These are phyloP conservation scores for Polyommatus iphigenia DNA, from an alignment of 2,888 invertebrate species.

Conservation along the genomic window DNA sequence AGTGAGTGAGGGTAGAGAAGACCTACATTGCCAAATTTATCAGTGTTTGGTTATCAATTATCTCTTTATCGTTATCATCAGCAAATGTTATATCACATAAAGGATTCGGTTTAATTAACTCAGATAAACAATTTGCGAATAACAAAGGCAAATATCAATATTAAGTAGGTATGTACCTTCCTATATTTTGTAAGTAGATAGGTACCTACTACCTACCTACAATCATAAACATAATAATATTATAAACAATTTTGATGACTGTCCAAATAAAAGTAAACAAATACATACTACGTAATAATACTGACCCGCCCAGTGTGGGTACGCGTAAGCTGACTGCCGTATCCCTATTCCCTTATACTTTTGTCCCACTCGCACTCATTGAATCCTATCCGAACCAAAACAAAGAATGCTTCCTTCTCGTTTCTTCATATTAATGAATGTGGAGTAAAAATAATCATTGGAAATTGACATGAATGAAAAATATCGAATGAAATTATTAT, in stretches of 20 bases:
- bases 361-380: constrained; percentile 10
- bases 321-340: constrained; percentile 42
- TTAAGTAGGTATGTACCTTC: background rate
- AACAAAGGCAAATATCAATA: background rate
- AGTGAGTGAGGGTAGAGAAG: background rate
- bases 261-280: constrained; percentile 26
- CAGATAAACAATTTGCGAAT: background rate
- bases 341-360: constrained; percentile 1
- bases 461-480: constrained; percentile 30
- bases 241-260: constrained; percentile 20
- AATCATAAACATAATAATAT: background rate
- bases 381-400: background rate
- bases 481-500: constrained; percentile 38
- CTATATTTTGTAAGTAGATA: background rate
- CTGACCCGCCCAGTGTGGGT: constrained; percentile 40
- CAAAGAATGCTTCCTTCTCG: constrained; percentile 15
- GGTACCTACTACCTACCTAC: background rate
- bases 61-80: no score
- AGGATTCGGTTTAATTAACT: background rate
- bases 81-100: background rate
- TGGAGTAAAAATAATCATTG: constrained; percentile 10
- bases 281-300: constrained; percentile 28
- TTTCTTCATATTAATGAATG: background rate
- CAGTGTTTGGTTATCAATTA: no score
- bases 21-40: background rate